phyloP scores from a whole-genome alignment of 2,888 invertebrate species.

The Hyposoter didymator region DNA sequence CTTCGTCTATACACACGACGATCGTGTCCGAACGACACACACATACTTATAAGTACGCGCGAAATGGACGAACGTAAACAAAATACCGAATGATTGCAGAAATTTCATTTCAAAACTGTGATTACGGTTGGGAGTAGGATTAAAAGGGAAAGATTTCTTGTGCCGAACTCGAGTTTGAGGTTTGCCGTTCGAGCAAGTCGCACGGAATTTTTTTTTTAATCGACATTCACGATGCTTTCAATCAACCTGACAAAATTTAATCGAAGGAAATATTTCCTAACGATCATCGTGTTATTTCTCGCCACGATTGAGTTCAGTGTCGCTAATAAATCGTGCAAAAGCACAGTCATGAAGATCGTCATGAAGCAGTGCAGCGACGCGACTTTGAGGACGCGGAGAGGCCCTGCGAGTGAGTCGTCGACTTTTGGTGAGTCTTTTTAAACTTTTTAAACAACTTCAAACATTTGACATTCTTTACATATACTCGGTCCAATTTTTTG shows the following conservation, averaged over 20 bases:
- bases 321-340: constrained; percentile 40
- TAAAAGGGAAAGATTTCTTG: constrained; percentile 41
- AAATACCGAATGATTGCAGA: constrained; percentile 46
- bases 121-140: constrained; percentile 42
- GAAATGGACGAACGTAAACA: background rate
- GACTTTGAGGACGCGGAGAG: constrained; percentile 16
- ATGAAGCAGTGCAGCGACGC: constrained; percentile 40
- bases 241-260: background rate
- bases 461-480: background rate
- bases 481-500: background rate
- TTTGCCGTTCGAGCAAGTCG: constrained; percentile 44
- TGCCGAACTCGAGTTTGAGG: constrained; percentile 26
- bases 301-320: constrained; percentile 4
- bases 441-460: background rate
- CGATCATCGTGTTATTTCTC: constrained; percentile 5
- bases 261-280: background rate
- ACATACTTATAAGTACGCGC: background rate
- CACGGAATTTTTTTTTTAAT: background rate
- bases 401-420: background rate
- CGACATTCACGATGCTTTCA: background rate
- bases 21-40: background rate
- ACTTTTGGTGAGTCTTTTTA: background rate
- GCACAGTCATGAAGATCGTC: constrained; percentile 39
- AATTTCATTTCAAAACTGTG: constrained; percentile 43
- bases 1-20: background rate